Percentiles rank a stretch among this genome's conserved stretches.
Conservation (phyloP, 2,113 vertebrate genomes). For the Lepisosteus oculatus region DNA sequence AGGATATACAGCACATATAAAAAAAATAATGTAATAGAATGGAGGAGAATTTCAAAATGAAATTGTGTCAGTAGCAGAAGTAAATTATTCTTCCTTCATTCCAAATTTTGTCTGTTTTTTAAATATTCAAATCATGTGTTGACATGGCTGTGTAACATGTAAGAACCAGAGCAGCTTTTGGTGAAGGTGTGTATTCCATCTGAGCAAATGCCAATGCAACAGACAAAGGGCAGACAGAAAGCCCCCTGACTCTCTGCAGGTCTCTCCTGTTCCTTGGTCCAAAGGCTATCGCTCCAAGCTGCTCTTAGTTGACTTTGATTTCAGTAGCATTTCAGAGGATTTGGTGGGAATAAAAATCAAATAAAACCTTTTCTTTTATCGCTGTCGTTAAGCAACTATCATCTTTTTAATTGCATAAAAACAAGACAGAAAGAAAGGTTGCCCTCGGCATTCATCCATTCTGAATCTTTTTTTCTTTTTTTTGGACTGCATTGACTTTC, state of each 20-base stretch:
- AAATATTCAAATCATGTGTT: background rate
- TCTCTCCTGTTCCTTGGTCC: conserved; percentile 1
- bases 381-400: conserved; percentile 13
- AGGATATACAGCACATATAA: too few species aligned
- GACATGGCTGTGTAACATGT: background rate
- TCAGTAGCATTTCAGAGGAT: conserved; percentile 14
- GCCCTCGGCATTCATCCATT: conserved; percentile 13
- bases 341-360: conserved; percentile 21
- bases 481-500: conserved; percentile 38
- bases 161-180: background rate
- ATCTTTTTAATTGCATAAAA: conserved; percentile 34
- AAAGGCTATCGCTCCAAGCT: conserved; percentile 1
- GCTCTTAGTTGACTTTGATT: conserved; percentile 8
- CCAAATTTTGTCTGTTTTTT: background rate
- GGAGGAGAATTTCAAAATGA: too few species aligned
- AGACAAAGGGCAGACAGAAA: conserved; percentile 18
- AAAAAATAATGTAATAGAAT: too few species aligned
- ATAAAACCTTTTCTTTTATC: conserved; percentile 23
- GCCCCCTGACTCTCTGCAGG: conserved; percentile 1
- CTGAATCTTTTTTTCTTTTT: conserved; percentile 17
- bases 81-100: background rate
- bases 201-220: background rate
- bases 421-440: conserved; percentile 23
- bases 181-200: background rate
- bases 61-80: too few species aligned